Base-by-base conservation (phyloP, 2,797 vertebrate species). In the Psittacula echo region DNA sequence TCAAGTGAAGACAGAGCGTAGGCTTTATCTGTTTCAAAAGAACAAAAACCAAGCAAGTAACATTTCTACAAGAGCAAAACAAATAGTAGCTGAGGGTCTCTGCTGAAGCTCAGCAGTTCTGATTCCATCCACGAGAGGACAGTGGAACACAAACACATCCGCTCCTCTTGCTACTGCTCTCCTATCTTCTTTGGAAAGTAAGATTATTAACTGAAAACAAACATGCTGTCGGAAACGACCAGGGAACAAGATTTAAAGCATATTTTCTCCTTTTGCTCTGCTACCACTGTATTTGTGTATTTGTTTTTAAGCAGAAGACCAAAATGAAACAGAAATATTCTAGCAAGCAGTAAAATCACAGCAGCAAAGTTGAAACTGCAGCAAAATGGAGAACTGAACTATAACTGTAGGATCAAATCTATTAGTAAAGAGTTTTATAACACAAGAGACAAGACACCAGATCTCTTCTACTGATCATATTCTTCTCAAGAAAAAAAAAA, bases 81-180 rank as follows among this genome's bases (percentile, higher is more conserved):
- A 61, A 71, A 56, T 10, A 84, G 54, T n/a, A 90, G 51, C 68
- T 41, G 61, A 86, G 29, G 50, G 13, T 54, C 45, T 73, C 50
- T 41, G 48, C 53, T 67, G 39, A 76, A 91, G 60, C 47, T 54
- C 47, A 83, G 70, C 86, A 94, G 32, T 91, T 93, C 88, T 90
- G 81, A 95, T 92, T 96, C 85, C 72, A 96, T 90, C 95, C 97
- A 96, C 93, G 42, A 96, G 95, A 94, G 97, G 97, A 87, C 96
- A 96, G 66, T 90, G 95, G 66, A 93, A 97, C 61, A 96, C 77
- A 97, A 95, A 95, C 37, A 87, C 93, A 95, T 30, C 44, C 29
- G n/a, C 13, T 65, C 11, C 39, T 8, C 37, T 23, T 89, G 60
- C 65, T 48, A 70, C 16, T 75, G 47, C 24, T 81, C 62, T 45